Conservation (phyloP, 2,888 invertebrate genomes). For the Tipula lateralis region DNA sequence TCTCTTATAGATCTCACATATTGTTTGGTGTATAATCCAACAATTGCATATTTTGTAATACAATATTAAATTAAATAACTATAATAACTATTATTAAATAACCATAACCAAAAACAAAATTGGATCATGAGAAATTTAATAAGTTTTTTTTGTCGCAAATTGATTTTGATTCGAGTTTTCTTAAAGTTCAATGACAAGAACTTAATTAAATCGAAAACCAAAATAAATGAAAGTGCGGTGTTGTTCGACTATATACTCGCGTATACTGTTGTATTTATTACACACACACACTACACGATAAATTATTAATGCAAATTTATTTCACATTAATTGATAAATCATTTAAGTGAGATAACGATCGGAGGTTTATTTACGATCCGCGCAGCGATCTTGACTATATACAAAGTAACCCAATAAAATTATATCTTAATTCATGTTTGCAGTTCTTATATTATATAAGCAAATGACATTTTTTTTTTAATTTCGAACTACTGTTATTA, state of each 20-base stretch:
- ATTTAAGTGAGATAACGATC: background rate
- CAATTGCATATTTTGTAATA: background rate
- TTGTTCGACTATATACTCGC: too few relatives aligned
- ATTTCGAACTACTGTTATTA: background rate
- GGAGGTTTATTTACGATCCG: background rate
- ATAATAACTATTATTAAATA: slow-evolving; percentile 13
- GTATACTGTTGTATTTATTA: background rate
- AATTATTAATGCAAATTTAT: background rate
- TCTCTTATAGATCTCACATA: background rate
- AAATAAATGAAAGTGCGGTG: background rate
- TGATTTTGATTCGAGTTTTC: background rate
- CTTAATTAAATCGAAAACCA: background rate
- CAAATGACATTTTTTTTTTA: background rate
- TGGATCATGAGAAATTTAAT: background rate
- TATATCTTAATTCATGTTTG: background rate
- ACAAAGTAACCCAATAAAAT: background rate
- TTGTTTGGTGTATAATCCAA: background rate
- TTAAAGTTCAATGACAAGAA: background rate
- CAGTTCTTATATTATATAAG: background rate
- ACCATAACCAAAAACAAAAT: background rate
- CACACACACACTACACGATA: background rate
- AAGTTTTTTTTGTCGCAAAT: background rate
- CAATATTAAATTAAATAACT: background rate
- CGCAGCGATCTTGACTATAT: background rate
- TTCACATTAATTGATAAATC: background rate